Evolutionary conservation across 2,888 invertebrate species (phyloP), one percentile per base, ranked within the genome.

Genomic region (Harmothoe impar): DNA sequence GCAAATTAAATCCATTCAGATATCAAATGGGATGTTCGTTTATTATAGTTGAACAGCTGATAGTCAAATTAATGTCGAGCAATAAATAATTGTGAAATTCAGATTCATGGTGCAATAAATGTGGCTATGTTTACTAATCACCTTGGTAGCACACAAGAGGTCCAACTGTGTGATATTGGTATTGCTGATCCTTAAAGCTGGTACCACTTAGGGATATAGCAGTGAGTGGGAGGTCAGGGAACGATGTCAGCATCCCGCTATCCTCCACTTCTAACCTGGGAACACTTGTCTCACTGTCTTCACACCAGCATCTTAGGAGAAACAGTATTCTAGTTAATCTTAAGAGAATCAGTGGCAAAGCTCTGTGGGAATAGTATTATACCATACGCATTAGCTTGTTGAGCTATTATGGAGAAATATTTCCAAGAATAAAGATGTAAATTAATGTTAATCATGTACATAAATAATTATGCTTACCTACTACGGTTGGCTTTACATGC

Each of bases 161-260:
- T 54, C 86, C 86, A 7, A 86, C 54, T 17, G n/a, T 86, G 33
- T 86, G 86, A 31, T 54, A 86, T 33, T 86, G 86, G 56, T 86
- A 86, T 29, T 86, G 86, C 56, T 86, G 86, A 29, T 86, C 86
- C 56, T 86, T 86, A 25, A 86, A 86, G 52, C 86, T 86, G 52
- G 86, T 86, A 0, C 86, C 86, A 29, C 86, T 86, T 15, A 86
- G 54, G 17, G 86, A 86, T 23, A 86, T 54, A 20, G 54, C 86
- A 31, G 54, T 54, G n/a, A 86, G 23, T 54, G 86, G 86, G 25
- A 86, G 54, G 54, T 86, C 54, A 23, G 52, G 25, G 23, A 86
- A 86, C 17, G 86, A 52, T 10, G 86, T 54, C 10, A 86, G 31
- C 29, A 12, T 20, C 29, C 86, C 86, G 5, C 52, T 25, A 31